Evolutionary conservation across 2,797 vertebrate genomes (phyloP), one percentile per base, ranked within the genome.

Genomic region (Phrynocephalus guinanensis): DNA sequence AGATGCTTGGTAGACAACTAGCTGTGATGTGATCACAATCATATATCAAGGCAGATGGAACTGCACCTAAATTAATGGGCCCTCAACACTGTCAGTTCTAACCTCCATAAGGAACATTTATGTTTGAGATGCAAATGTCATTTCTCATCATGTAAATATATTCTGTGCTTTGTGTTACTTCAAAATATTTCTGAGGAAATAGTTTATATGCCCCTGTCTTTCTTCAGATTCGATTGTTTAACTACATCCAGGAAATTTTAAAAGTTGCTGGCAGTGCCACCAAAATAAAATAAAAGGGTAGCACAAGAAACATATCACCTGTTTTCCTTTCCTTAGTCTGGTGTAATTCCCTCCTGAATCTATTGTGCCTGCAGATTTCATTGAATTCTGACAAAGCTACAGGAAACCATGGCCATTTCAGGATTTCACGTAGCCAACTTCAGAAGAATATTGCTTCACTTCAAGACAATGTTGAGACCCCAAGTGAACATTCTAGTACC

Each of bases 1-100:
- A 84, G 75, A 79, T 88, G 70, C 10, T 86, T 81, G 67, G 75
- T 85, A 3, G 38, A 38, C 48, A 33, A 88, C 50, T 50, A 70
- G 18, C 44, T 70, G n/a, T 33, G n/a, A 28, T 60, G 20, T 15
- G 30, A 38, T 44, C 73, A 68, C 22, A 78, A 83, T 48, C 44
- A 70, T 70, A 15, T n/a, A 33, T 20, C 16, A 48, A 70, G 4
- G 30, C 5, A 56, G 66, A 52, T 56, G 22, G 44, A 68, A 71
- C 13, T 70, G 66, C 13, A 70, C 48, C 11, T 8, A 70, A n/a
- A 70, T 24, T 60, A 50, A 33, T 26, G 30, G 24, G 30, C 28
- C 16, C 13, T 50, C 28, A 70, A 13, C 6, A 38, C 11, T 60
- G 44, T 38, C 44, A 15, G 10, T 10, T 38, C n/a, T 77, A 56